Base-by-base conservation (phyloP, 2,888 invertebrate genomes). In the Gibbula magus region DNA sequence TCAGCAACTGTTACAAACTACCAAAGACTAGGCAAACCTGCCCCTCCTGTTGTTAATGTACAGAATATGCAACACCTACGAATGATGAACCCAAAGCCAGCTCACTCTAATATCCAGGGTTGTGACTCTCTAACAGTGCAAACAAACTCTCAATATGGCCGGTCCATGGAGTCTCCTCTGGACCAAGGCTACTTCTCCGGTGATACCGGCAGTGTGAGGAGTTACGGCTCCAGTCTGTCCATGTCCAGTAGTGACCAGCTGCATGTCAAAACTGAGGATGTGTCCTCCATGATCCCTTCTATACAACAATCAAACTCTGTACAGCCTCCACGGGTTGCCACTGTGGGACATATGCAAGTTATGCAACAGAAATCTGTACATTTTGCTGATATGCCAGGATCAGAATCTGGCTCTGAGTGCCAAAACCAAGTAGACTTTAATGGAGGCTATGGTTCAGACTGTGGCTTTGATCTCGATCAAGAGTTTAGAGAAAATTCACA, bases 151-250 rank as follows among this genome's bases (percentile, higher is more conserved):
- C 75, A 52, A 18, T 75, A 75, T 75, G 75, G 80, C 77, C 84
- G 87, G 81, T 85, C 87, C 74, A 53, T 86, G 66, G 90, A 91
- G 75, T 89, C 91, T 20, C 90, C 90, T 5, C 83, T 90, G 45
- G 90, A 91, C 82, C 89, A 88, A 80, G 91, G 91, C 53, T 91
- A 91, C 83, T 90, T 88, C 81, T 91, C 91, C 22, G 89, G 88
- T 7, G 91, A 90, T 75, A 87, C 88, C 4, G 83, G 85, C 79
- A 88, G 89, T 83, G 87, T 88, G 39, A 84, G 88, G 25, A 90
- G 89, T 76, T 88, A 86, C 25, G 88, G 88, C 61, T 89, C 88
- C 2, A 83, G 81, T 25, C 78, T 81, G 29, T 81, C 82, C 13
- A 76, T 83, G 56, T 78, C 83, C 5, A 79, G 70, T 25, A 35